These are phyloP conservation scores for Heliconius congener DNA, from an alignment of 1,140 invertebrate species.

Conservation along the genomic window DNA sequence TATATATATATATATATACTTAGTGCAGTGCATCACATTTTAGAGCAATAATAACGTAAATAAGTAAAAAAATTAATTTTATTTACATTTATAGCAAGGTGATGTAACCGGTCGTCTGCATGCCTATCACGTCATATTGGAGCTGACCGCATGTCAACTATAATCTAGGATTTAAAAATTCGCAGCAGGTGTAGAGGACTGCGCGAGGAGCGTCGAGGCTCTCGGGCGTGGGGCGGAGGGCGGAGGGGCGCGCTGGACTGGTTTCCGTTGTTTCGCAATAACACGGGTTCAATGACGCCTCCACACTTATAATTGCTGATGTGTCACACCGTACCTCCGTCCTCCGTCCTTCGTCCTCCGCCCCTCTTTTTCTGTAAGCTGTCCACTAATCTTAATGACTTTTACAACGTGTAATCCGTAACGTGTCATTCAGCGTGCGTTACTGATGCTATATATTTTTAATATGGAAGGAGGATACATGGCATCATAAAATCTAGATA, in stretches of 20 bases:
- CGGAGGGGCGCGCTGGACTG: conserved; percentile 61
- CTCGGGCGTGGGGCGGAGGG: conserved; percentile 36
- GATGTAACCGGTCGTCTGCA: conserved; percentile 63
- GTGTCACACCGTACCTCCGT: conserved; percentile 68
- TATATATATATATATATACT: no score
- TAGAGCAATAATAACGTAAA: background rate
- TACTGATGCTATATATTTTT: background rate
- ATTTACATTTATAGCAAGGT: conserved; percentile 32
- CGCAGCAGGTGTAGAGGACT: conserved; percentile 68
- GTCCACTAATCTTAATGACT: conserved; percentile 46
- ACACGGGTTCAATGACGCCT: conserved; percentile 78
- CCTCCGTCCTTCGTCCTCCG: conserved; percentile 38
- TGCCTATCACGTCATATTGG: conserved; percentile 62
- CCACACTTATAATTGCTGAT: conserved; percentile 73
- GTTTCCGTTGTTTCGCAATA: conserved; percentile 81
- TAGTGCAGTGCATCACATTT: background rate
- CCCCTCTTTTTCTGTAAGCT: conserved; percentile 59
- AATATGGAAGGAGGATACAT: background rate
- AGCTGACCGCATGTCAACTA: conserved; percentile 71
- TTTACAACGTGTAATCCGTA: conserved; percentile 36
- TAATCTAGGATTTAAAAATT: conserved; percentile 81
- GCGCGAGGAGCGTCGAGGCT: conserved; percentile 40
- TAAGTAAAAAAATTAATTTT: background rate
- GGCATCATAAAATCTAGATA: background rate
- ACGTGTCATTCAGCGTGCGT: conserved; percentile 6